Conservation (phyloP, 2,797 vertebrate genomes). For the Coilia nasus region DNA sequence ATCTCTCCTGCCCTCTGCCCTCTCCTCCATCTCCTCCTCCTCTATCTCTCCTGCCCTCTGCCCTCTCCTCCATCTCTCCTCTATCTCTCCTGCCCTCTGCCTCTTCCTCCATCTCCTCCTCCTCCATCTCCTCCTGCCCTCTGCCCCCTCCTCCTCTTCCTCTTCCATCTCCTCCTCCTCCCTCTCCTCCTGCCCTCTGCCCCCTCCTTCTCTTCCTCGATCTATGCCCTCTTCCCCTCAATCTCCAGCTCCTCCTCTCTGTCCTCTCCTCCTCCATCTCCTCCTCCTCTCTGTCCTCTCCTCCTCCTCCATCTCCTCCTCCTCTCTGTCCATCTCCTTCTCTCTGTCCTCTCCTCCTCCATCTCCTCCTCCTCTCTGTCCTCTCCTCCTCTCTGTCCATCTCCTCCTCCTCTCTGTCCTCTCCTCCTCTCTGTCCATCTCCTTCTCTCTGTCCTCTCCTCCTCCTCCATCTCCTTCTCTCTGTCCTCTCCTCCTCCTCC, state of each 20-base stretch:
- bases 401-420: not conserved
- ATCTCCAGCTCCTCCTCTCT: not conserved
- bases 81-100: not conserved
- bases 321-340: constrained; percentile 38
- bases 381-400: not conserved
- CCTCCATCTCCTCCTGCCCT: not conserved
- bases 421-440: too few relatives aligned
- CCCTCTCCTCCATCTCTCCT: not conserved
- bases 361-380: not conserved
- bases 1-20: constrained; percentile 7
- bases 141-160: too few relatives aligned
- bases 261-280: not conserved
- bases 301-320: too few relatives aligned
- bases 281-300: not conserved
- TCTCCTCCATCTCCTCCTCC: not conserved
- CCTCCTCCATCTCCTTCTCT: too few relatives aligned
- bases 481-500: too few relatives aligned
- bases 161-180: too few relatives aligned
- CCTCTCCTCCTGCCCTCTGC: too few relatives aligned
- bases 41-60: not conserved
- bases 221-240: not conserved
- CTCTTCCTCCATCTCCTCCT: not conserved
- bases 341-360: constrained; percentile 2
- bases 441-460: too few relatives aligned
- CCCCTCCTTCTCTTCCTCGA: not conserved